A percentile compares a stretch with the other conserved stretches of the same genome.
phyloP scores from a whole-genome alignment of 2,113 vertebrate genomes.

The Reinhardtius hippoglossoides region DNA sequence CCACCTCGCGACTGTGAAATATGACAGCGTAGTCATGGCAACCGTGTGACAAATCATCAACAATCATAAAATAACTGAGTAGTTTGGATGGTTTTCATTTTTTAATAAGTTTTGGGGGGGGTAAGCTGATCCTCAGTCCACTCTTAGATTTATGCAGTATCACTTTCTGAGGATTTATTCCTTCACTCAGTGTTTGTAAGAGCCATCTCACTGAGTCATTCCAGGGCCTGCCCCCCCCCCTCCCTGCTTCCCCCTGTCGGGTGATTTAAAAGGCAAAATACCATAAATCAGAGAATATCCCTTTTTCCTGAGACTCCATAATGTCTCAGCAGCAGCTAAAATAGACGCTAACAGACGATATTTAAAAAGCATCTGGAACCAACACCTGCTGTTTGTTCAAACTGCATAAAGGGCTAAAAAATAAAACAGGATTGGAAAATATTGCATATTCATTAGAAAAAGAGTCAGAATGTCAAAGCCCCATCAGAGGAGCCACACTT shows the following conservation, averaged over 20 bases:
- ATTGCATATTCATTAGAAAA: slow-evolving; percentile 20
- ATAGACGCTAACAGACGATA: slow-evolving; percentile 30
- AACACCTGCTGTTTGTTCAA: slow-evolving; percentile 52
- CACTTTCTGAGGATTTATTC: slow-evolving; percentile 43
- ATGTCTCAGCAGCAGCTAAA: slow-evolving; percentile 57
- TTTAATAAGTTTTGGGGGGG: not conserved
- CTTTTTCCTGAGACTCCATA: slow-evolving; percentile 47
- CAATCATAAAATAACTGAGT: slow-evolving; percentile 18
- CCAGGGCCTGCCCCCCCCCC: slow-evolving; percentile 5
- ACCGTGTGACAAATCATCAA: not conserved
- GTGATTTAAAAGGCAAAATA: slow-evolving; percentile 52
- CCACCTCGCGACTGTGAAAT: not conserved
- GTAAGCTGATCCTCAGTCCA: slow-evolving; percentile 33
- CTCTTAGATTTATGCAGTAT: slow-evolving; percentile 38
- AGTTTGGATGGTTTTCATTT: not conserved
- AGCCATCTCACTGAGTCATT: slow-evolving; percentile 45
- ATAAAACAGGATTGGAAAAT: slow-evolving; percentile 21
- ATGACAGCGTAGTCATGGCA: not conserved
- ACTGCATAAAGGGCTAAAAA: not conserved
- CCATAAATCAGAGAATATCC: slow-evolving; percentile 64
- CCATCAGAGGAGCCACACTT: slow-evolving; percentile 24
- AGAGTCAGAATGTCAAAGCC: slow-evolving; percentile 1
- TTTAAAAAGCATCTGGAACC: slow-evolving; percentile 17
- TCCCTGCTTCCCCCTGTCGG: slow-evolving; percentile 37
- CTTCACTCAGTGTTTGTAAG: slow-evolving; percentile 55